Conservation (phyloP, 2,888 invertebrate species). For the Spilosoma lubricipeda region DNA sequence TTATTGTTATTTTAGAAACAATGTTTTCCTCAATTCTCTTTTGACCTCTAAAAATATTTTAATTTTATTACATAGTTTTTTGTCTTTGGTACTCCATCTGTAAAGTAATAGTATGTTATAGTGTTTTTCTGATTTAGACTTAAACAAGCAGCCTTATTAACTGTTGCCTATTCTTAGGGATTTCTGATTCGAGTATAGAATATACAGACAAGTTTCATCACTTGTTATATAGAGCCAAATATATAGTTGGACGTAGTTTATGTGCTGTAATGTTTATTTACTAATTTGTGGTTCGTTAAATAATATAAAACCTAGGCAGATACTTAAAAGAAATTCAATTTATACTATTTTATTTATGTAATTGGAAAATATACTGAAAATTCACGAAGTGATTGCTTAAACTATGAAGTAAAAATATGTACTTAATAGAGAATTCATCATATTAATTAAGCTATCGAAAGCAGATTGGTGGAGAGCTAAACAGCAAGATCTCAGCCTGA, state of each 20-base stretch:
- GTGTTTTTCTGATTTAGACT: too few species aligned
- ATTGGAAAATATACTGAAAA: constrained; percentile 45
- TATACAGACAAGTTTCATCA: background rate
- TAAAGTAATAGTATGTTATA: too few species aligned
- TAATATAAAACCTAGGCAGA: background rate
- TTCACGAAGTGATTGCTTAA: constrained; percentile 56
- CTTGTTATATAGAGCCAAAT: background rate
- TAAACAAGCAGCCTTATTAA: too few species aligned
- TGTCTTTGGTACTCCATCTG: too few species aligned
- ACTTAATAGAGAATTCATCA: constrained; percentile 59
- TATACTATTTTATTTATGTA: background rate
- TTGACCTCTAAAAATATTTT: too few species aligned
- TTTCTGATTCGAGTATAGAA: too few species aligned
- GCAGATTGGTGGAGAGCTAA: constrained; percentile 57
- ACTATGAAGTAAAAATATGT: constrained; percentile 61
- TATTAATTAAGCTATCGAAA: constrained; percentile 69
- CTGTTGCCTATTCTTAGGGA: too few species aligned
- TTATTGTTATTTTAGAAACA: too few species aligned
- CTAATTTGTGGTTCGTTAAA: background rate
- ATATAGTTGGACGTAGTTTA: background rate
- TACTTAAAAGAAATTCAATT: constrained; percentile 17
- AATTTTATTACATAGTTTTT: too few species aligned
- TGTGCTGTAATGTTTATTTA: background rate
- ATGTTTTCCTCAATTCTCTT: too few species aligned
- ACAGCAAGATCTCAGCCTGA: constrained; percentile 49